Percentiles rank a stretch among this genome's conserved stretches.
phyloP scores from a whole-genome alignment of 1,140 invertebrate species.

The Anadara kagoshimensis region DNA sequence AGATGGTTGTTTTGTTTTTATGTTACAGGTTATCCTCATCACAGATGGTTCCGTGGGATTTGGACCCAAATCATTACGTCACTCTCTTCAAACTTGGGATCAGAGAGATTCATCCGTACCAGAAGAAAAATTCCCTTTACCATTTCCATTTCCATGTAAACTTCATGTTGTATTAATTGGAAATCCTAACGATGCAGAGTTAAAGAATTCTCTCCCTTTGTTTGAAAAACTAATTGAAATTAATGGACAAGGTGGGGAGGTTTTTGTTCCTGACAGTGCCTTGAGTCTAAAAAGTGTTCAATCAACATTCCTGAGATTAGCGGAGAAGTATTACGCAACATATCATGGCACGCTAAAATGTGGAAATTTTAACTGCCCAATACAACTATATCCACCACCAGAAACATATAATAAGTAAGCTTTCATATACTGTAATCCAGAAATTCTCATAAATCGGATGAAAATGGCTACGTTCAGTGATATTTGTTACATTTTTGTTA shows the following conservation, averaged over 20 bases:
- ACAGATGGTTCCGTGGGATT: conserved; percentile 85
- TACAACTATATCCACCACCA: conserved; percentile 86
- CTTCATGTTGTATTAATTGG: conserved; percentile 84
- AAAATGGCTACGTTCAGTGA: not conserved
- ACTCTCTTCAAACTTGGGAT: conserved; percentile 62
- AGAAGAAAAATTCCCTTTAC: conserved; percentile 78
- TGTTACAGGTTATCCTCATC: conserved; percentile 84
- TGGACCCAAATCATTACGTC: conserved; percentile 79
- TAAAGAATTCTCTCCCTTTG: conserved; percentile 70
- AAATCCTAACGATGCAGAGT: conserved; percentile 66
- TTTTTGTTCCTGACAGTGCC: conserved; percentile 79
- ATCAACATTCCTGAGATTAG: conserved; percentile 82
- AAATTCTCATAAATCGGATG: not conserved
- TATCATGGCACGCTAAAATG: conserved; percentile 85
- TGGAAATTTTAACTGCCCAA: conserved; percentile 83
- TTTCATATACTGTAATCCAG: not conserved
- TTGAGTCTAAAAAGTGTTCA: conserved; percentile 78
- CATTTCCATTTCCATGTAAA: conserved; percentile 88
- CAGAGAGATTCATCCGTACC: conserved; percentile 40
- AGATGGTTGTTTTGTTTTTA: no score
- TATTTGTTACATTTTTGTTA: not conserved
- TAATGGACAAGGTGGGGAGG: conserved; percentile 79
- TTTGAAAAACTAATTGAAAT: conserved; percentile 78
- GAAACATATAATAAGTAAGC: conserved; percentile 66
- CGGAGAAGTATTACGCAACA: conserved; percentile 85